Conservation (phyloP, 2,797 vertebrate species). For the Galago senegalensis region DNA sequence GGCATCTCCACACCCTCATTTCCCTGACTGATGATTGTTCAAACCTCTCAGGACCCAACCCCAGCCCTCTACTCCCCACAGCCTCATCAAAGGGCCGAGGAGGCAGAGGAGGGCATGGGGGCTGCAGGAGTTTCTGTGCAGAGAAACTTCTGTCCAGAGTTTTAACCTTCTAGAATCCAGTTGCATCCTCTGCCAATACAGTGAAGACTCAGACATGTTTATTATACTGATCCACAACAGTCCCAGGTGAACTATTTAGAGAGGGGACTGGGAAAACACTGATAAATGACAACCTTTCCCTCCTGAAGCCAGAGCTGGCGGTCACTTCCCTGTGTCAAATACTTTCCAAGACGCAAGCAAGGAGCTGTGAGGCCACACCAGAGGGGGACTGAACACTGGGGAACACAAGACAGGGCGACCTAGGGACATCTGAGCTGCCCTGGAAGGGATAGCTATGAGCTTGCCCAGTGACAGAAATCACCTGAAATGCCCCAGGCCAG, state of each 20-base stretch:
- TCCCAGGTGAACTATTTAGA: not conserved
- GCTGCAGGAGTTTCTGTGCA: not conserved
- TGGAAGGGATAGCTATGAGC: no score
- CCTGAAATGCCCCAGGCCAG: not conserved
- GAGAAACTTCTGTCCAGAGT: no score
- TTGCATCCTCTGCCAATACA: not conserved
- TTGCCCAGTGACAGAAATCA: not conserved
- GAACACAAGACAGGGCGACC: not conserved
- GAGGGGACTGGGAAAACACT: not conserved
- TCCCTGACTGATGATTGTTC: not conserved
- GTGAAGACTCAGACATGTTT: no score
- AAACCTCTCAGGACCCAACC: no score
- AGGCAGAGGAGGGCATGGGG: rapidly evolving
- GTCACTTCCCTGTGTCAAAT: not conserved
- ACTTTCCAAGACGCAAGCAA: not conserved
- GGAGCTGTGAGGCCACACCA: not conserved
- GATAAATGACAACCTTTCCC: not conserved
- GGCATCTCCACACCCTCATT: not conserved
- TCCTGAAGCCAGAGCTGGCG: not conserved
- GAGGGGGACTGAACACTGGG: not conserved
- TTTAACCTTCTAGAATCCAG: not conserved
- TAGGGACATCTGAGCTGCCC: not conserved
- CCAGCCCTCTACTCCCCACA: not conserved
- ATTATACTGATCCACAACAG: no score
- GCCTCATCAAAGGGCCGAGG: not conserved